Evolutionary conservation across 2,797 vertebrate species (phyloP).

Genomic region (Gymnocypris eckloni): DNA sequence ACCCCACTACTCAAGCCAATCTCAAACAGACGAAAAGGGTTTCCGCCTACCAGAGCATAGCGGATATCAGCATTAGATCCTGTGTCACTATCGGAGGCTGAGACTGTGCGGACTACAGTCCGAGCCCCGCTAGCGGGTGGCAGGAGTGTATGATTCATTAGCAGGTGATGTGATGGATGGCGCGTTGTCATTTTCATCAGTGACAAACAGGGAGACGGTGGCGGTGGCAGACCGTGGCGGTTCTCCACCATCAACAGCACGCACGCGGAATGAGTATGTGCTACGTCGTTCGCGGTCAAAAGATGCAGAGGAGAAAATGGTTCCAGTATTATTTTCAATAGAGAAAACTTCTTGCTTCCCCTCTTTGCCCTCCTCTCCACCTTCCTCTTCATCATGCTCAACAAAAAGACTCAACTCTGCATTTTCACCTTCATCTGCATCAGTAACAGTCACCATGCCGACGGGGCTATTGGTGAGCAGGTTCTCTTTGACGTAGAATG

Average conservation of each 20-base stretch:
- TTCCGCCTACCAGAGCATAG: constrained; percentile 91
- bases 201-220: constrained; percentile 92
- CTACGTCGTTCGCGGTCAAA: constrained; percentile 93
- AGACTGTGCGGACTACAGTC: constrained; percentile 88
- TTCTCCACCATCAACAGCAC: constrained; percentile 92
- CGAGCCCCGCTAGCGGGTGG: constrained; percentile 89
- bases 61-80: constrained; percentile 92
- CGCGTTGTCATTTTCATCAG: constrained; percentile 95
- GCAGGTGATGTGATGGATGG: constrained; percentile 86
- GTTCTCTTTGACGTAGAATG: constrained; percentile 96
- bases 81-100: constrained; percentile 86
- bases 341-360: constrained; percentile 82
- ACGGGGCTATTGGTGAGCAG: constrained; percentile 94
- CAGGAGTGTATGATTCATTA: constrained; percentile 92
- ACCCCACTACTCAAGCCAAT: constrained; percentile 90
- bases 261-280: constrained; percentile 92
- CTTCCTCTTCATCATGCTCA: constrained; percentile 80
- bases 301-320: constrained; percentile 91
- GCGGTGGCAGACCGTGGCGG: constrained; percentile 90
- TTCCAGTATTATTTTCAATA: constrained; percentile 94
- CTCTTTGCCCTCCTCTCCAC: constrained; percentile 61
- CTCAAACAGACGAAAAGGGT: constrained; percentile 94
- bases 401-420: constrained; percentile 91
- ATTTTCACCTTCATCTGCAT: constrained; percentile 92
- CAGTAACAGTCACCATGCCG: constrained; percentile 96